phyloP scores from a whole-genome alignment of 2,113 vertebrate genomes.

The Antechinus stuartii region DNA sequence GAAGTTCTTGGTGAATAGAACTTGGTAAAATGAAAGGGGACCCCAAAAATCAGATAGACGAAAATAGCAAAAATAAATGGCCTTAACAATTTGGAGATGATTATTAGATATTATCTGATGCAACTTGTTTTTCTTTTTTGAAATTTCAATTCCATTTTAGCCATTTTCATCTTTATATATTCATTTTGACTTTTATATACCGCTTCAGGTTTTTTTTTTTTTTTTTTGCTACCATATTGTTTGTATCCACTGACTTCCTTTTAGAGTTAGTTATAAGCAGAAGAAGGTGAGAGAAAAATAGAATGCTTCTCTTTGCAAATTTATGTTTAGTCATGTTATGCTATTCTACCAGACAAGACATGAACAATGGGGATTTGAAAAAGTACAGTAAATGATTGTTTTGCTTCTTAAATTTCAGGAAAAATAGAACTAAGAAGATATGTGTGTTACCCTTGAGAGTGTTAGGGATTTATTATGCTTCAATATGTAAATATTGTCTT shows the following conservation, averaged over 20 bases:
- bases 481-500: neutral
- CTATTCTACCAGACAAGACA: constrained; percentile 64
- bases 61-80: neutral
- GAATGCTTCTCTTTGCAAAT: constrained; percentile 41
- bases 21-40: neutral
- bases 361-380: constrained; percentile 68
- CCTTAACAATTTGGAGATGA: neutral
- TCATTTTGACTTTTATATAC: constrained; percentile 17
- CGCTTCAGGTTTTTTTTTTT: neutral
- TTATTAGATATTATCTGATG: neutral
- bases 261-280: neutral
- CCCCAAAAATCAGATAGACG: neutral
- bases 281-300: constrained; percentile 26
- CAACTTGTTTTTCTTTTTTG: neutral
- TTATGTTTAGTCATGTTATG: constrained; percentile 45
- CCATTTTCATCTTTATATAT: neutral
- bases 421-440: constrained; percentile 77
- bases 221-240: constrained; percentile 1
- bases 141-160: constrained; percentile 24
- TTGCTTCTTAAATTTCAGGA: constrained; percentile 65
- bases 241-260: constrained; percentile 32
- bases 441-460: constrained; percentile 76
- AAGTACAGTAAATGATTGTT: constrained; percentile 71
- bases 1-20: neutral
- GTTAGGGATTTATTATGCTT: constrained; percentile 83